These are phyloP conservation scores for Porites rus DNA, from an alignment of 92 coral and sea anemone species.

Conservation along the genomic window DNA sequence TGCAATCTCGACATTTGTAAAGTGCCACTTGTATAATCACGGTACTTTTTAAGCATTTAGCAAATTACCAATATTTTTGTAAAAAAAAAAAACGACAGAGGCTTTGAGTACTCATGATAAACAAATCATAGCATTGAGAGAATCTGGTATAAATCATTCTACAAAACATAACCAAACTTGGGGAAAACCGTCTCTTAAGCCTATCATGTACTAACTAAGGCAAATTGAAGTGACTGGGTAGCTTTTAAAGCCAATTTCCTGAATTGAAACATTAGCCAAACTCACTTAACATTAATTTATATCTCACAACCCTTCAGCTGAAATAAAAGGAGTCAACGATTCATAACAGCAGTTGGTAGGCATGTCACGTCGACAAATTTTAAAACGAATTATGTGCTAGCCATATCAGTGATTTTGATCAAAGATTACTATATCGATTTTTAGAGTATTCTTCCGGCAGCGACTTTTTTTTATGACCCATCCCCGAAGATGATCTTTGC, in stretches of 20 bases:
- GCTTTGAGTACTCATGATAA: neutral
- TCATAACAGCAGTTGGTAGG: too few relatives aligned
- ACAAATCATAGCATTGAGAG: neutral
- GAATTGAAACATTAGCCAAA: too few relatives aligned
- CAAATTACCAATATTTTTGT: constrained; percentile 1
- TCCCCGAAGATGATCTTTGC: neutral
- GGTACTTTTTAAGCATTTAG: constrained; percentile 17
- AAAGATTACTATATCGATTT: neutral
- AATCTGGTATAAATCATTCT: neutral
- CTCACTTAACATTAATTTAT: too few relatives aligned
- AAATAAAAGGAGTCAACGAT: too few relatives aligned
- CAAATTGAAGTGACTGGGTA: too few relatives aligned
- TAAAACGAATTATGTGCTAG: neutral
- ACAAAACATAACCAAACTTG: too few relatives aligned
- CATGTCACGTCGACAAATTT: neutral
- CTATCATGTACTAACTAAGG: neutral
- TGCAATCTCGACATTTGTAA: neutral
- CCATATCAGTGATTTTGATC: neutral
- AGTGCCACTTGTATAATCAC: constrained; percentile 19
- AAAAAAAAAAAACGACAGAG: constrained; percentile 1
- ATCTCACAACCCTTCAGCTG: too few relatives aligned
- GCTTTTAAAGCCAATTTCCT: too few relatives aligned
- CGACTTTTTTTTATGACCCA: neutral
- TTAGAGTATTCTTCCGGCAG: neutral
- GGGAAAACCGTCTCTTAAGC: too few relatives aligned